Evolutionary conservation across 2,888 invertebrate genomes (phyloP), one percentile per base, ranked within the genome.

Genomic region (Pollenia angustigena): DNA sequence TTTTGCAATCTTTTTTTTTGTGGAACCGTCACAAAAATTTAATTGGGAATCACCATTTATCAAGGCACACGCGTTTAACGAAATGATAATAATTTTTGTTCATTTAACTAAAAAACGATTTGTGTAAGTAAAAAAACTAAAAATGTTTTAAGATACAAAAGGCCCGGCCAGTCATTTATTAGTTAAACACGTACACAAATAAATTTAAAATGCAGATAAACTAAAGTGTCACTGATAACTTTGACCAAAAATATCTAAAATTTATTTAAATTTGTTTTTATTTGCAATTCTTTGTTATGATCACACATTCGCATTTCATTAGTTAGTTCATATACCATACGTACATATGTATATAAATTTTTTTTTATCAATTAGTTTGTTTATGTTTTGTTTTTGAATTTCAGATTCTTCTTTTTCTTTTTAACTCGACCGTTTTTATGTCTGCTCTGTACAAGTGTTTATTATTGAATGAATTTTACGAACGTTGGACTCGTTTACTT

Each of bases 401-500:
- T 71, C 3, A 44, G 14, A 58, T 40, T 46, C 16, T 60, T 58
- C 8, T 54, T 56, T 54, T 76, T 44, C 44, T 48, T 60, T 12
- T 69, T 4, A 54, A 56, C 18, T 54, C 42, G 10, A 11, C 42
- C 46, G 46, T 42, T 62, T 48, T 60, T 54, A 23, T 62, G n/a
- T 66, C 80, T 62, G 58, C 23, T 78, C 66, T 69, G 16, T 8
- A 75, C 82, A 68, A 83, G 40, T 74, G 78, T 58, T 62, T 83
- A 40, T 62, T 78, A 44, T 69, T 83, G 72, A 87, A 83, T 87
- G 74, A 85, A 46, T 62, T 7, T 9, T 50, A 52, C n/a, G n/a
- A 64, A 56, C 23, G 40, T 14, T 71, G 16, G 64, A 69, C 46
- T 72, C 68, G 74, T 62, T 60, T 68, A 74, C 46, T 68, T 79